These are phyloP conservation scores for Trachymyrmex septentrionalis DNA, from an alignment of 1,140 invertebrate species.

Conservation along the genomic window DNA sequence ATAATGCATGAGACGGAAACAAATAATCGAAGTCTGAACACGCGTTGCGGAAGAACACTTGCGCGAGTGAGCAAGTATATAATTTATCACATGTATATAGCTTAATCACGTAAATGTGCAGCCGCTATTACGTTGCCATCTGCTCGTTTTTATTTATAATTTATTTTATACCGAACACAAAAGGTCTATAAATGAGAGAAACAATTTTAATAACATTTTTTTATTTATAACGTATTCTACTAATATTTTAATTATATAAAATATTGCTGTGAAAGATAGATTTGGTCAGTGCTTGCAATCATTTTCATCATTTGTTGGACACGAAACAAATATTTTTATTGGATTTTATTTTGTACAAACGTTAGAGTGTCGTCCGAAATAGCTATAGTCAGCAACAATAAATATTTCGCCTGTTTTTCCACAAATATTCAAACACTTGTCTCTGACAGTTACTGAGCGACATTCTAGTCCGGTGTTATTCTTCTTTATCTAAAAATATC, in stretches of 20 bases:
- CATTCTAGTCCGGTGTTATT: neutral
- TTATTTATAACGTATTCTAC: neutral
- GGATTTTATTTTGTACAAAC: conserved; percentile 34
- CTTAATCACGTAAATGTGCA: neutral
- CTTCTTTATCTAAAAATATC: conserved; percentile 29
- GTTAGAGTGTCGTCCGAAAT: conserved; percentile 2
- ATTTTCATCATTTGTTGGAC: neutral
- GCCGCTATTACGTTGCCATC: neutral
- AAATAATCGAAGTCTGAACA: conserved; percentile 62
- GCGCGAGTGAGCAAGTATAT: conserved; percentile 40
- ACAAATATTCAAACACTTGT: conserved; percentile 37
- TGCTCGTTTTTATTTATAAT: neutral
- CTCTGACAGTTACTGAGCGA: conserved; percentile 3
- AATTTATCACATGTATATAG: conserved; percentile 44
- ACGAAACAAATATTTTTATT: conserved; percentile 3
- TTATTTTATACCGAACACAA: neutral
- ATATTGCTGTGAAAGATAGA: conserved; percentile 5
- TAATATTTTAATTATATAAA: neutral
- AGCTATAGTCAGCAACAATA: conserved; percentile 23
- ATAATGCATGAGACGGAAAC: conserved; percentile 74
- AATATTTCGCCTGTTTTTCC: conserved; percentile 43
- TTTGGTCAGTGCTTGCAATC: neutral
- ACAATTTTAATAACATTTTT: neutral
- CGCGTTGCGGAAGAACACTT: conserved; percentile 50
- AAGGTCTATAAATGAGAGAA: neutral